A percentile compares a stretch with the other conserved stretches of the same genome.
Evolutionary conservation across 1,140 invertebrate genomes (phyloP).

Genomic region (Aricia agestis): DNA sequence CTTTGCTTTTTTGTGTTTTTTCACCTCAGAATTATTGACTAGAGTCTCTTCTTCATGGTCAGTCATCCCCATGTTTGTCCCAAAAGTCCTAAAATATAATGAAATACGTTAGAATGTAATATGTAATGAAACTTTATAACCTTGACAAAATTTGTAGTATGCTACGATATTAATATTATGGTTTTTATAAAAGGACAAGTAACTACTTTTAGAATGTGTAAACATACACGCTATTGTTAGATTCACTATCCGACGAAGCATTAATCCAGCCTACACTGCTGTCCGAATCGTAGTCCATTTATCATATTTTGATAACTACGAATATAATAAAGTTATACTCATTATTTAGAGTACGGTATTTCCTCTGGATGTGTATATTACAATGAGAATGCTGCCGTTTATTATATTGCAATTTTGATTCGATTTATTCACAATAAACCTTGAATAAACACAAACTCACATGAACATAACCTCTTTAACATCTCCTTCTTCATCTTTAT

Average conservation of each 20-base stretch:
- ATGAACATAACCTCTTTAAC: not conserved
- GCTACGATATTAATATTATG: too few relatives aligned
- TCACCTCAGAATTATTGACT: not conserved
- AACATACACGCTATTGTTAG: not conserved
- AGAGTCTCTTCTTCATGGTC: not conserved
- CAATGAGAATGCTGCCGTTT: too few relatives aligned
- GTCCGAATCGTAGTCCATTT: conserved; percentile 1
- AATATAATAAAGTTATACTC: too few relatives aligned
- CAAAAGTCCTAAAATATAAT: not conserved
- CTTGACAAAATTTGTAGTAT: not conserved
- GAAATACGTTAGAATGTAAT: not conserved
- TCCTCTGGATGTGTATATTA: too few relatives aligned
- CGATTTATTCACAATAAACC: not conserved
- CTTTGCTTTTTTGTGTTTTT: conserved; percentile 29
- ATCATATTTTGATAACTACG: not conserved
- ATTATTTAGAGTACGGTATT: too few relatives aligned
- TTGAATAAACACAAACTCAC: not conserved
- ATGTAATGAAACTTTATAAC: not conserved
- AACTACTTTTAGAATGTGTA: not conserved
- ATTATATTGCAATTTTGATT: not conserved
- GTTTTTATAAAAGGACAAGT: too few relatives aligned
- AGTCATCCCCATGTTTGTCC: not conserved
- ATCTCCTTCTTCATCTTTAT: not conserved
- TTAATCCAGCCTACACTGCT: not conserved
- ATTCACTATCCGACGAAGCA: not conserved